Base-by-base conservation (phyloP, 1,140 invertebrate genomes). In the Tigriopus japonicus region DNA sequence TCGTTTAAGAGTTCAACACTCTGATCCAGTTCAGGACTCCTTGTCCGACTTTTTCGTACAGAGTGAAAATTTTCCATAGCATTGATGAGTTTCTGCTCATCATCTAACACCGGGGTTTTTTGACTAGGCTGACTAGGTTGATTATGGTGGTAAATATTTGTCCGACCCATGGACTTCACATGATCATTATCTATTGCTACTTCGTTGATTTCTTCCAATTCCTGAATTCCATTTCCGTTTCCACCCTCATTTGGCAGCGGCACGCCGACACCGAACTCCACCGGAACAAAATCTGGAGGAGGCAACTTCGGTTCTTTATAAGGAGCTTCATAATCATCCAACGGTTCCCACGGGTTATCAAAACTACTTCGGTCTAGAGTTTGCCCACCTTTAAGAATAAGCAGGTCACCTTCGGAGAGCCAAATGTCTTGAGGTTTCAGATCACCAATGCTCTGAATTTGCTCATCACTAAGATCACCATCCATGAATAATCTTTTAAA, bases 261-360 rank as follows among this genome's bases (percentile, higher is more conserved):
- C 1, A 60, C 58, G 13, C 58, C 58, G 12, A 60, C 42, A 1
- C 45, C 58, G 12, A 21, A 17, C 9, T 49, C 45, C 1, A 15
- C 15, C 13, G 59, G 59, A 15, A 56, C 35, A 54, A 61, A 61
- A 42, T 61, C 59, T 23, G 59, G 59, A 54, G 59, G 59, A 5
- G 59, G 59, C 19, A 61, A 40, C 15, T 56, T 51, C 1, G 59
- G 59, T 40, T 61, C 59, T 6, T 52, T 21, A 42, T 61, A 61
- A 2, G 59, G 59, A 5, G 59, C 59, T 9, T 21, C 6, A 61
- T 21, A 61, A 40, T 61, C 59, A 42, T 61, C 59, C 28, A 61
- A 54, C 1, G 59, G 59, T 24, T 54, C 15, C 59, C 59, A 61
- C 1, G 15, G 17, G 52, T 53, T 13, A 14, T 35, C 53, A 10